Evolutionary conservation across 2,797 vertebrate species (phyloP), one percentile per base, ranked within the genome.

Genomic region (Gambelia wislizenii): DNA sequence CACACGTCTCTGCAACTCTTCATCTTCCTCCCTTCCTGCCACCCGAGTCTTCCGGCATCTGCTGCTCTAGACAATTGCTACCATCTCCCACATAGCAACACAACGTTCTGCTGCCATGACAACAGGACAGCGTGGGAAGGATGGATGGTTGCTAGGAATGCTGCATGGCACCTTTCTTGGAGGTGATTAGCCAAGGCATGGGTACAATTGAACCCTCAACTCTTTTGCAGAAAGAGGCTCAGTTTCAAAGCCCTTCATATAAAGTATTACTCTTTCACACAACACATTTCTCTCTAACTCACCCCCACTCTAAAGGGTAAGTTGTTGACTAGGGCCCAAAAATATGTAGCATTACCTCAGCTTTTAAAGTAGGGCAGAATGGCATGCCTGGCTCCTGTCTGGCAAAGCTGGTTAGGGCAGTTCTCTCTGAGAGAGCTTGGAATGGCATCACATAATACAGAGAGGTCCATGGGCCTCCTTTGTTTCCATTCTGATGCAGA

Each of bases 1-100:
- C 70, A 52, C 30, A 10, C 69, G 88, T 30, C 88, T 85, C 49
- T 88, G 85, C 89, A 88, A 69, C 84, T 76, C 77, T 84, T 72
- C 74, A 42, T 22, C 54, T 30, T 83, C 76, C 87, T 91, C 90
- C 91, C 91, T 95, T 92, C 90, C 90, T 47, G 54, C 36, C 49
- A 44, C 70, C 36, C 59, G 44, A 89, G 56, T 69, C 64, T 54
- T 87, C 79, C 92, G 75, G 88, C 81, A 89, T 86, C 89, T 85
- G 47, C 88, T 90, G 61, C 86, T 54, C 67, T 56, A 87, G 92
- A 87, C 54, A 54, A 77, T 33, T 83, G n/a, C 76, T 89, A 78
- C 89, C 84, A 70, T 56, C 83, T 91, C 85, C 77, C 89, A 84
- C 87, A 42, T 78, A 80, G 81, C 36, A 88, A 81, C 83, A 70